These are phyloP conservation scores for Leucozona laternaria DNA, from an alignment of 2,888 invertebrate genomes.

Conservation along the genomic window DNA sequence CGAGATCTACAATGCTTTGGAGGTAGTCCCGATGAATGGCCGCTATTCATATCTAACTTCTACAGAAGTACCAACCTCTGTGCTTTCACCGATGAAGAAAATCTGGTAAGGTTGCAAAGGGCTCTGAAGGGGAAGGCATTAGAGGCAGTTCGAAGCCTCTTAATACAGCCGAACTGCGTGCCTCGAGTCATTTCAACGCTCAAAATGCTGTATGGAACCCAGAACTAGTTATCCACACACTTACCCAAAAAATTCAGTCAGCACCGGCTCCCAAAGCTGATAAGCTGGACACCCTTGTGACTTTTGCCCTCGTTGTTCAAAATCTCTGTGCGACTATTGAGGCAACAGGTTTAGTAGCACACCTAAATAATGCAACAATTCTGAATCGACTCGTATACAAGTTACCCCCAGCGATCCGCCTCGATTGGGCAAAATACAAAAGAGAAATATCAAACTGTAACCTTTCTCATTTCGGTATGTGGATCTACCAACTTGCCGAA, in stretches of 20 bases:
- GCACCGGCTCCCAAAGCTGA: slow-evolving; percentile 18
- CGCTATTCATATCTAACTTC: slow-evolving; percentile 16
- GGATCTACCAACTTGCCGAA: background rate
- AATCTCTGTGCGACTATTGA: background rate
- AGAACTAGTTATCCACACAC: slow-evolving; percentile 11
- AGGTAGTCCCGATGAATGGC: slow-evolving; percentile 23
- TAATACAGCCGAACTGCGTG: slow-evolving; percentile 12
- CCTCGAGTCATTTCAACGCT: background rate
- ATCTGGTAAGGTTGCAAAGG: slow-evolving; percentile 30
- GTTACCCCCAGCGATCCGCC: background rate
- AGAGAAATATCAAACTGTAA: background rate
- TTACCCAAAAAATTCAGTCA: slow-evolving; percentile 10
- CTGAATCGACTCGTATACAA: background rate
- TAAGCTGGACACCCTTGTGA: slow-evolving; percentile 15
- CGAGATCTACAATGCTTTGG: background rate
- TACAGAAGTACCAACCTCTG: slow-evolving; percentile 20
- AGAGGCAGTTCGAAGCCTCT: background rate
- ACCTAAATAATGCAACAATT: slow-evolving; percentile 12
- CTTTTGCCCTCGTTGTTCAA: slow-evolving; percentile 1
- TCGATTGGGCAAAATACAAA: slow-evolving; percentile 8
- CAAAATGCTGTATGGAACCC: slow-evolving; percentile 22
- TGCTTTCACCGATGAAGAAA: slow-evolving; percentile 28
- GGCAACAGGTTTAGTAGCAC: background rate
- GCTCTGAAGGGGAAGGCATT: slow-evolving; percentile 21
- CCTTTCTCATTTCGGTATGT: background rate